Conservation (phyloP, 2,888 invertebrate species). For the Pardosa pseudoannulata region DNA sequence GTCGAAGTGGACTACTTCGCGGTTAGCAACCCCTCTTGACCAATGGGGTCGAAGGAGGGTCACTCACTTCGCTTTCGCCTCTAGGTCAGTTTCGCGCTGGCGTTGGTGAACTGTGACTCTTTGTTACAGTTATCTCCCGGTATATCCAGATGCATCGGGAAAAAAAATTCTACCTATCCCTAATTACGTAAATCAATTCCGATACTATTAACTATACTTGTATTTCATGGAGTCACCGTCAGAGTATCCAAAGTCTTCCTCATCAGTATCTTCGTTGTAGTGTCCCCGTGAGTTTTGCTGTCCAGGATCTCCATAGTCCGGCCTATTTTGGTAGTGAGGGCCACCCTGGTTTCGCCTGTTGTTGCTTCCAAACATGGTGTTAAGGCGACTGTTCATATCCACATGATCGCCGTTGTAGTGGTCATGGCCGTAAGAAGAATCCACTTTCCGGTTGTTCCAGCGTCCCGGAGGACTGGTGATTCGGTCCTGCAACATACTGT, state of each 20-base stretch:
- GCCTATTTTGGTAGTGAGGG: background rate
- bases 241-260: slow-evolving; percentile 55
- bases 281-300: background rate
- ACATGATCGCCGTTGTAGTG: slow-evolving; percentile 6
- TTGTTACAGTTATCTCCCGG: too few relatives aligned
- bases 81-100: too few relatives aligned
- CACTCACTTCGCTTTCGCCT: too few relatives aligned
- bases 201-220: slow-evolving; percentile 33
- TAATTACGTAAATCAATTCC: too few relatives aligned
- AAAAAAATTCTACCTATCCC: too few relatives aligned
- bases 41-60: too few relatives aligned
- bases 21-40: too few relatives aligned
- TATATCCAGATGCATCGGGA: too few relatives aligned
- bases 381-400: background rate
- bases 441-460: slow-evolving; percentile 26
- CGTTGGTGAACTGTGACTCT: too few relatives aligned
- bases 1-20: too few relatives aligned
- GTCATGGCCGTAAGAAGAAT: background rate
- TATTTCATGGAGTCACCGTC: slow-evolving; percentile 49
- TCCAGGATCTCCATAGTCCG: background rate
- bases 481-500: slow-evolving; percentile 58
- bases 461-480: slow-evolving; percentile 30
- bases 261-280: slow-evolving; percentile 40
- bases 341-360: background rate
- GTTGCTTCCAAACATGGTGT: background rate